A percentile compares a stretch with the other conserved stretches of the same genome.
phyloP scores from a whole-genome alignment of 2,113 vertebrate species.

The Phocoena phocoena region DNA sequence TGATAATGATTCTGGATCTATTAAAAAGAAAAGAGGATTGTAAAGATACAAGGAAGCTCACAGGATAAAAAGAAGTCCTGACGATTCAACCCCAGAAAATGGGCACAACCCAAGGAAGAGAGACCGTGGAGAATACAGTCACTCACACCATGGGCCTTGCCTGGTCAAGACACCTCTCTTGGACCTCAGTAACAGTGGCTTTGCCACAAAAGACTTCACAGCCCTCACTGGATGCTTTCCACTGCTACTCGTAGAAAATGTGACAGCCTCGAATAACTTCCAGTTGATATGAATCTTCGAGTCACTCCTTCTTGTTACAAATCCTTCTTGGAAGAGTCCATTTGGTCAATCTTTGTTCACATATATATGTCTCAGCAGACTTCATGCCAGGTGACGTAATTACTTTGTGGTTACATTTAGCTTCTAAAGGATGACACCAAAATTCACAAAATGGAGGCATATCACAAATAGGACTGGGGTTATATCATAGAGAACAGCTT shows the following conservation, averaged over 20 bases:
- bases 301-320: not conserved
- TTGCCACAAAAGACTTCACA: not conserved
- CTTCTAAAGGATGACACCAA: not conserved
- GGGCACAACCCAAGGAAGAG: not conserved
- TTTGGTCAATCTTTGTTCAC: not conserved
- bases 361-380: not conserved
- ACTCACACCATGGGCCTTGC: not conserved
- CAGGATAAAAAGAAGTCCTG: not conserved
- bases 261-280: not conserved
- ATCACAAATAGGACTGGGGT: not conserved
- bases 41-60: not conserved
- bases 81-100: not conserved
- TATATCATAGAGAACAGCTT: not conserved
- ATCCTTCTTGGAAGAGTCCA: not conserved
- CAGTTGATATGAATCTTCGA: not conserved
- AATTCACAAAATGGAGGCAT: not conserved
- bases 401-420: not conserved
- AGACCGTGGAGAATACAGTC: not conserved
- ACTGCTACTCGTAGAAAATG: not conserved
- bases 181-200: not conserved
- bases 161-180: not conserved
- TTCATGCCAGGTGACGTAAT: not conserved
- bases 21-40: not conserved
- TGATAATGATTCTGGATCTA: not conserved
- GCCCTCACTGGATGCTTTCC: not conserved